phyloP scores from a whole-genome alignment of 1,140 invertebrate genomes.

The Campoletis sonorensis region DNA sequence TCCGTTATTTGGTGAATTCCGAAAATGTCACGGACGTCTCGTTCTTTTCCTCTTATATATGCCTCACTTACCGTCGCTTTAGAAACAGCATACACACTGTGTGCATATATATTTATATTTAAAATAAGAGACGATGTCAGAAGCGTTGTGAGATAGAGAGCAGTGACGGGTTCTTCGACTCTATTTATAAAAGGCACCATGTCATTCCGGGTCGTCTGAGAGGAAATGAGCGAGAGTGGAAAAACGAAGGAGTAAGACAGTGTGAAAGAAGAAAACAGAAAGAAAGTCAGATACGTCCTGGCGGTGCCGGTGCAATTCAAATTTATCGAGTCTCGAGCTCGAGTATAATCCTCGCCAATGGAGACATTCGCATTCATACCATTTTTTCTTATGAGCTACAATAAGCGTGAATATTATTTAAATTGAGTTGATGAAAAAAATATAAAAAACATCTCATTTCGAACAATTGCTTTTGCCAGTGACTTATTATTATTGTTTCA shows the following conservation, averaged over 20 bases:
- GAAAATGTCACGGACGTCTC: constrained; percentile 60
- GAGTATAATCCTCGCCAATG: not conserved
- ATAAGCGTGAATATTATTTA: no score
- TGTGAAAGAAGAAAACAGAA: not conserved
- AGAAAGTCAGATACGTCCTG: not conserved
- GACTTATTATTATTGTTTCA: no score
- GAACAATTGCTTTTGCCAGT: no score
- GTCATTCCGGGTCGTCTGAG: constrained; percentile 21
- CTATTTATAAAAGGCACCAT: constrained; percentile 29
- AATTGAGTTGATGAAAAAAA: no score
- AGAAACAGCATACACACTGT: constrained; percentile 3
- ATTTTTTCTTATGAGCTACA: no score
- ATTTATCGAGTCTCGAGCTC: not conserved
- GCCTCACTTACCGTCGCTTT: constrained; percentile 48
- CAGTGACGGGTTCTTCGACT: constrained; percentile 25
- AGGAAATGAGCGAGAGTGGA: constrained; percentile 10
- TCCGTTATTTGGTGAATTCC: constrained; percentile 56
- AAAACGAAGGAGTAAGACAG: not conserved
- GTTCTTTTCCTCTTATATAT: constrained; percentile 27
- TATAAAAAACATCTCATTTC: no score
- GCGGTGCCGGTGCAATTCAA: not conserved
- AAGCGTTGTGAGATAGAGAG: constrained; percentile 13
- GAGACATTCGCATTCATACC: no score
- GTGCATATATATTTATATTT: not conserved
- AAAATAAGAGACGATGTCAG: constrained; percentile 18